Evolutionary conservation across 2,113 vertebrate genomes (phyloP).

Genomic region (Rhombomys opimus): DNA sequence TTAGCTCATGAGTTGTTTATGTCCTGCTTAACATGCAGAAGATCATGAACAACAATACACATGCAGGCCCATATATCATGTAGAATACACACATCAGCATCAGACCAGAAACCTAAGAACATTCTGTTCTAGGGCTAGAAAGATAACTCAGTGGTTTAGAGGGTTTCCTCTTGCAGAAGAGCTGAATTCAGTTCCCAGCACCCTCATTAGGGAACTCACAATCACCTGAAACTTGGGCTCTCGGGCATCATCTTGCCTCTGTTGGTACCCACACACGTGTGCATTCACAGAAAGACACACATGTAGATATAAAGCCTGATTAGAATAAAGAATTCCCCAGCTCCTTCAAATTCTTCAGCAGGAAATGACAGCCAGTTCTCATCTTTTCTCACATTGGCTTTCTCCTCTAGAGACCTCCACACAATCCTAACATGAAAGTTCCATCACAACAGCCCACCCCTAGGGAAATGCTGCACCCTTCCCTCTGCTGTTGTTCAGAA

Average conservation of each 20-base stretch:
- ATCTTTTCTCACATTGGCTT: neutral
- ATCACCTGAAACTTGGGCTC: neutral
- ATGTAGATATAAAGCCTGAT: neutral
- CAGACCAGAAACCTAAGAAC: no score
- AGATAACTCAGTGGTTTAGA: neutral
- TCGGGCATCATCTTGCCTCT: neutral
- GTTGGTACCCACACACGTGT: neutral
- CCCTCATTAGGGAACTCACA: neutral
- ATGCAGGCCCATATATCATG: neutral
- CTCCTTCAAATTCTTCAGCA: neutral
- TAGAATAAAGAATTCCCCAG: neutral
- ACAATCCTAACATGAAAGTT: neutral
- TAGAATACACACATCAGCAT: neutral
- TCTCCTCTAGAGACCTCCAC: neutral
- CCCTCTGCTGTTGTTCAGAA: neutral
- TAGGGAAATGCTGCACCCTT: neutral
- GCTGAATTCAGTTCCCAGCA: neutral
- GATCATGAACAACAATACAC: neutral
- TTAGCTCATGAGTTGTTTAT: constrained; percentile 19
- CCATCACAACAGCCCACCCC: neutral
- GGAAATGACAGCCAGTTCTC: neutral
- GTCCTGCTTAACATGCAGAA: neutral
- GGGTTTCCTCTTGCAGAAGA: neutral
- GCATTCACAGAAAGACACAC: neutral
- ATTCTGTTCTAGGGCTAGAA: neutral